A percentile compares a stretch with the other conserved stretches of the same genome.
These are phyloP conservation scores for Pandemis corylana DNA, from an alignment of 2,888 invertebrate genomes.

Conservation along the genomic window DNA sequence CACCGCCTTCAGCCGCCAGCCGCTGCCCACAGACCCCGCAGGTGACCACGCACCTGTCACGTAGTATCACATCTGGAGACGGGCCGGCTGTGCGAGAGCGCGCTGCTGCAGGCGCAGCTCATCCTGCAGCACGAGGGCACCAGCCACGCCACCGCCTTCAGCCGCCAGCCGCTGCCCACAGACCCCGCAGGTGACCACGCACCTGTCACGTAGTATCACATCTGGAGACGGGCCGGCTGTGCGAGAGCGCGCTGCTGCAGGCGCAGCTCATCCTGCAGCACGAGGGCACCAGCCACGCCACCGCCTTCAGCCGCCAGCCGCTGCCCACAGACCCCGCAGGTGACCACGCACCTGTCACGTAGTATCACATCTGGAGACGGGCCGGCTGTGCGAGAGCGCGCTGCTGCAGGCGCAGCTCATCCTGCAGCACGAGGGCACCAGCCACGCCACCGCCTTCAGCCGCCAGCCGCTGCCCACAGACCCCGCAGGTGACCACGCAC, in stretches of 20 bases:
- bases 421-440: conserved; percentile 93
- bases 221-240: conserved; percentile 94
- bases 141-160: conserved; percentile 92
- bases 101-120: conserved; percentile 94
- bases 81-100: conserved; percentile 96
- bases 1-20: conserved; percentile 88
- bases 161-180: conserved; percentile 49
- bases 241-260: conserved; percentile 96
- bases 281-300: conserved; percentile 94
- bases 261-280: conserved; percentile 91
- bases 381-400: conserved; percentile 96
- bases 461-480: conserved; percentile 48
- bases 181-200: not conserved
- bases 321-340: conserved; percentile 10
- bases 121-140: conserved; percentile 94
- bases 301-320: conserved; percentile 87
- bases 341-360: not conserved
- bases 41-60: not conserved
- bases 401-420: conserved; percentile 95
- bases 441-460: conserved; percentile 91
- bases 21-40: conserved; percentile 2
- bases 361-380: conserved; percentile 87
- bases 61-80: too few species aligned
- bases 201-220: not conserved
- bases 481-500: not conserved